These are phyloP conservation scores for Pseudorhiza aurosa DNA, from an alignment of 30 jellyfish, hydroid and myxozoan species.

Conservation along the genomic window DNA sequence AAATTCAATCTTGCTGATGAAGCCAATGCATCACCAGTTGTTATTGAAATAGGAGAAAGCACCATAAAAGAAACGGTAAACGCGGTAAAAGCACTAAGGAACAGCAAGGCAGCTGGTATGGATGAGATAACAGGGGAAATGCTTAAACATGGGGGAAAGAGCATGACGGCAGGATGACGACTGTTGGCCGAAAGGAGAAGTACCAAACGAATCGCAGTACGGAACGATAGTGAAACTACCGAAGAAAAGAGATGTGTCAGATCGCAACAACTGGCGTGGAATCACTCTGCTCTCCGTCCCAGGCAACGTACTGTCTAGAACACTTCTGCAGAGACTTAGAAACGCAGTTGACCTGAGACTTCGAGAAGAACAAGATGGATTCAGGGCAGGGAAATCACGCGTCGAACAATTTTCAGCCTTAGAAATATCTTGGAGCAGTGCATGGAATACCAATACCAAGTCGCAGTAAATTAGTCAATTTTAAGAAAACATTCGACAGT, in stretches of 20 bases:
- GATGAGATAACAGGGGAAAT: slow-evolving; percentile 23
- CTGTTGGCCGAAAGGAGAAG: neutral
- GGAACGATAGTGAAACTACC: neutral
- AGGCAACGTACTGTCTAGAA: neutral
- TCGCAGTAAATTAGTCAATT: neutral
- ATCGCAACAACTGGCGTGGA: neutral
- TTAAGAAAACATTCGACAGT: slow-evolving; percentile 7
- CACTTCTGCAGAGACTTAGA: slow-evolving; percentile 1
- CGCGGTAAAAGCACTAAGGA: slow-evolving; percentile 3
- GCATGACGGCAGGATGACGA: neutral
- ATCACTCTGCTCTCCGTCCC: slow-evolving; percentile 8
- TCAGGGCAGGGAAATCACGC: slow-evolving; percentile 6
- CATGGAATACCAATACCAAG: neutral
- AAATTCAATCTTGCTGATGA: neutral
- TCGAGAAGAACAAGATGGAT: slow-evolving; percentile 1
- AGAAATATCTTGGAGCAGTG: slow-evolving; percentile 12
- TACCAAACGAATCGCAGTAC: neutral
- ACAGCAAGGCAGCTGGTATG: slow-evolving; percentile 11
- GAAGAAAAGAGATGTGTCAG: neutral
- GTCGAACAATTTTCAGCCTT: neutral
- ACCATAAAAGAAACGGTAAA: slow-evolving; percentile 5
- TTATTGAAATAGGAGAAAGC: neutral
- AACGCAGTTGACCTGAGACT: neutral
- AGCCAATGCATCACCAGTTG: neutral
- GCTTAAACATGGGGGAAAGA: slow-evolving; percentile 15